Percentiles rank a stretch among this genome's conserved stretches.
These are phyloP conservation scores for Peromyscus aztecus DNA, from an alignment of 2,797 vertebrate genomes.

Conservation along the genomic window DNA sequence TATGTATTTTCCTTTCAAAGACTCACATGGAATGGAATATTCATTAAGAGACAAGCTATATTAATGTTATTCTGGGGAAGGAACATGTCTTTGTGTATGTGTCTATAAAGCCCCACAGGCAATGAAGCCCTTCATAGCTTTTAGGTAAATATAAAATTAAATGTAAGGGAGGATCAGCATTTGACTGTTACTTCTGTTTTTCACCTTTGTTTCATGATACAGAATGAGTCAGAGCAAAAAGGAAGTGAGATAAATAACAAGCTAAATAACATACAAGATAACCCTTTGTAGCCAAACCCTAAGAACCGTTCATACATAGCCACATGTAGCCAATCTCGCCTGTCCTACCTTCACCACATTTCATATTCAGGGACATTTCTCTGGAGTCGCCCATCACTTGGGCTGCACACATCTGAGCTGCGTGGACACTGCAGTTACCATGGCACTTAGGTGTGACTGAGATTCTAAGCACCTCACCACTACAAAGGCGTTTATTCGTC, in stretches of 20 bases:
- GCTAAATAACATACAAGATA: not conserved
- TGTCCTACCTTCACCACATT: not conserved
- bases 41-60: constrained; percentile 25
- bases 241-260: not conserved
- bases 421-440: not conserved
- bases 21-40: not conserved
- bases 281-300: not conserved
- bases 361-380: not conserved
- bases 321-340: not conserved
- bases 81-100: not conserved
- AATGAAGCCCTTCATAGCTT: not conserved
- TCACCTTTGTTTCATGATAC: not conserved
- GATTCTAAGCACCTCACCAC: constrained; percentile 18
- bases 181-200: not conserved
- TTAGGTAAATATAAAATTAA: constrained; percentile 36
- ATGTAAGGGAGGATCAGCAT: not conserved
- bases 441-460: not conserved
- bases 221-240: constrained; percentile 43
- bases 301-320: not conserved
- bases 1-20: constrained; percentile 63
- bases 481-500: constrained; percentile 51
- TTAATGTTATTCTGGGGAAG: constrained; percentile 39
- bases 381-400: not conserved
- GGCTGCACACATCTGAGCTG: constrained; percentile 5
- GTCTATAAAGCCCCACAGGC: not conserved